Conservation (phyloP, 2,888 invertebrate genomes). For the Drosophila imparisetae region DNA sequence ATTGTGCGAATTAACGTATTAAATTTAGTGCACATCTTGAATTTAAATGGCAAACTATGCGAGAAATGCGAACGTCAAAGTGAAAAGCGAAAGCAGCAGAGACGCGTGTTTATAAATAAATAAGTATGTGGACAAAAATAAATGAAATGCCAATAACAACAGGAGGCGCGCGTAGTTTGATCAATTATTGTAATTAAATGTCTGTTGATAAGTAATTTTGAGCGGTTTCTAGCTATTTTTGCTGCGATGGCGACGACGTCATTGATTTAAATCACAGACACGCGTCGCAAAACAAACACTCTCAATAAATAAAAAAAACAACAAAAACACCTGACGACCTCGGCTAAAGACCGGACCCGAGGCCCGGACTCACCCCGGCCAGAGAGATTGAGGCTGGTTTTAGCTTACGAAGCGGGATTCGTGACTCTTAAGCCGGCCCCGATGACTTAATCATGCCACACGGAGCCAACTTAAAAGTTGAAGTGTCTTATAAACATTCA, state of each 20-base stretch:
- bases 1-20: slow-evolving; percentile 64
- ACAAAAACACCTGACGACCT: slow-evolving; percentile 69
- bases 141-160: slow-evolving; percentile 20
- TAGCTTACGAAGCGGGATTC: slow-evolving; percentile 34
- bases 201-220: slow-evolving; percentile 47
- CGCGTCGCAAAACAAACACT: slow-evolving; percentile 43
- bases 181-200: slow-evolving; percentile 61
- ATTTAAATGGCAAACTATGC: slow-evolving; percentile 74
- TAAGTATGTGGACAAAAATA: slow-evolving; percentile 24
- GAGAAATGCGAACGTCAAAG: slow-evolving; percentile 62
- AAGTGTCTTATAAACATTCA: slow-evolving; percentile 61
- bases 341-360: slow-evolving; percentile 55
- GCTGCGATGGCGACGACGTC: slow-evolving; percentile 55
- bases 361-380: slow-evolving; percentile 22
- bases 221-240: slow-evolving; percentile 41
- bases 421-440: slow-evolving; percentile 22
- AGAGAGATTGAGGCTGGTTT: slow-evolving; percentile 52
- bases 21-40: slow-evolving; percentile 66
- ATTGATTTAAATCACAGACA: slow-evolving; percentile 64
- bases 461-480: slow-evolving; percentile 19
- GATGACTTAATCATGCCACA: slow-evolving; percentile 75
- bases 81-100: slow-evolving; percentile 54
- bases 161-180: slow-evolving; percentile 48
- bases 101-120: slow-evolving; percentile 29
- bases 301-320: slow-evolving; percentile 23